Conservation (phyloP, 2,113 vertebrate genomes). For the Cynopterus brachyotis region DNA sequence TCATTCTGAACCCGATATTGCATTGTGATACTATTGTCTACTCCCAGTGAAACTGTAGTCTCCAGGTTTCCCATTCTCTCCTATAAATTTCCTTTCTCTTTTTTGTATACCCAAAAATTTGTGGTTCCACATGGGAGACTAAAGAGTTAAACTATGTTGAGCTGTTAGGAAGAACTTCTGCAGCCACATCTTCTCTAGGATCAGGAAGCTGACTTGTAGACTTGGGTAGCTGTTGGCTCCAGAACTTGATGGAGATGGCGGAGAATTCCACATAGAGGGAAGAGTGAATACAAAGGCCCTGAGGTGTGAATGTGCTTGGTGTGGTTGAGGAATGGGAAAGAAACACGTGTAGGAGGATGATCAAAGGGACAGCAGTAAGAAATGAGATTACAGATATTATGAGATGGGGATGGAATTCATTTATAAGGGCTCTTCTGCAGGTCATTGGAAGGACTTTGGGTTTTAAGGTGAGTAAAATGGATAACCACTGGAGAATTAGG, state of each 20-base stretch:
- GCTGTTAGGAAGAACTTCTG: not conserved
- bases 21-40: not conserved
- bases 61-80: not conserved
- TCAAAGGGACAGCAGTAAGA: not conserved
- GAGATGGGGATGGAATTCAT: not conserved
- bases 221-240: not conserved
- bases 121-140: not conserved
- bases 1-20: not conserved
- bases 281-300: not conserved
- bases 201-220: not conserved
- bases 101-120: not conserved
- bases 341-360: not conserved
- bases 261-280: not conserved
- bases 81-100: not conserved
- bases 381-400: not conserved
- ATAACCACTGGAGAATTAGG: not conserved
- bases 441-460: not conserved
- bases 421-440: not conserved
- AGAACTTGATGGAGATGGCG: not conserved
- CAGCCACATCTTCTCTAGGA: not conserved
- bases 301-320: not conserved
- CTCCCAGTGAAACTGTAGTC: not conserved
- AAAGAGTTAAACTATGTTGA: not conserved
- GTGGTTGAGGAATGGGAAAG: conserved; percentile 1
- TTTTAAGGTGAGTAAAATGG: conserved; percentile 14